Percentiles rank a stretch among this genome's conserved stretches.
Evolutionary conservation across 2,888 invertebrate genomes (phyloP).

Genomic region (Neocrepidodera transversa): DNA sequence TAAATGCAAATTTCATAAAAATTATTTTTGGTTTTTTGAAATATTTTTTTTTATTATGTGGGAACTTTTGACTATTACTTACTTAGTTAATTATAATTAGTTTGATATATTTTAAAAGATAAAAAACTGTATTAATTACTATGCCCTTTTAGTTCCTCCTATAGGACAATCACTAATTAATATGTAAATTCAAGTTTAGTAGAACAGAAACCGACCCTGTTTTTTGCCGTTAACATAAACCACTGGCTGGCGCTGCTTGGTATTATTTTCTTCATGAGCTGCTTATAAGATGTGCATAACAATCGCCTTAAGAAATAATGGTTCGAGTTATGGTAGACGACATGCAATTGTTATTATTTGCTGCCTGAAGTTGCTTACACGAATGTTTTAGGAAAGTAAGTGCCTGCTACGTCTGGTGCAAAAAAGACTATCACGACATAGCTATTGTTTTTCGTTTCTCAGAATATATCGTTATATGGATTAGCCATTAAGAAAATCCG

Average conservation of each 20-base stretch:
- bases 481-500: neutral
- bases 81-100: no score
- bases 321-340: constrained; percentile 37
- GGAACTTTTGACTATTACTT: no score
- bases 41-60: no score
- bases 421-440: constrained; percentile 24
- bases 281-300: constrained; percentile 39
- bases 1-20: no score
- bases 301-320: constrained; percentile 38
- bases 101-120: no score
- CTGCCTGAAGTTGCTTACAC: constrained; percentile 33
- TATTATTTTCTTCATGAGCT: constrained; percentile 20
- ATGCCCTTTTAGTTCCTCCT: no score
- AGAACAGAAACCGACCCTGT: no score
- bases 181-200: no score
- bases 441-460: constrained; percentile 17
- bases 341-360: constrained; percentile 38
- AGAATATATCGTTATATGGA: constrained; percentile 4
- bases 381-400: constrained; percentile 36
- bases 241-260: constrained; percentile 21
- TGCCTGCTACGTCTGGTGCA: constrained; percentile 27
- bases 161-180: no score
- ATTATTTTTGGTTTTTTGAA: no score
- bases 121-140: no score
- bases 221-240: constrained; percentile 29